Evolutionary conservation across 2,113 vertebrate species (phyloP), one percentile per base, ranked within the genome.

Genomic region (Ciconia maguari): DNA sequence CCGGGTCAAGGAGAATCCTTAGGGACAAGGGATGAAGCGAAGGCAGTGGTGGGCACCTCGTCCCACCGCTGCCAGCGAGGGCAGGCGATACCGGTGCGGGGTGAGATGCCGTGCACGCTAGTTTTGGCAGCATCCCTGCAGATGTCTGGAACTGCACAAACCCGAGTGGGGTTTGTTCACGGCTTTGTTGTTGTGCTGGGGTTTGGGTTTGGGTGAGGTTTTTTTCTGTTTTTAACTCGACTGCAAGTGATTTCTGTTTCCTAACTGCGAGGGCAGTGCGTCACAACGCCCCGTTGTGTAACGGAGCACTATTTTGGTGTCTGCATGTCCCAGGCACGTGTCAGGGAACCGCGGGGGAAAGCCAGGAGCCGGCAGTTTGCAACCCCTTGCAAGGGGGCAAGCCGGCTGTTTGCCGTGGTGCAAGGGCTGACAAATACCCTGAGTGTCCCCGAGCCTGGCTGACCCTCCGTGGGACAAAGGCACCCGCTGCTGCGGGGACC

Each of bases 81-180:
- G 68, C 11, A 6, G 60, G 68, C 0, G 24, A 16, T 4, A 38
- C 10, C 8, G 2, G 12, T 1, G 16, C 3, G 6, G 36, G 44
- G 10, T 0, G 10, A 2, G 41, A 26, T 2, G 16, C 42, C 6
- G 0, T 13, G 2, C 27, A 1, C 10, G 2, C 6, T 1, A 69
- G 0, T 3, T 9, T 52, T 5, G 64, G 85, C 54, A 36, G 15
- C 25, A 1, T n/a, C 69, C 74, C 41, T 8, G 0, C 34, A 69
- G 9, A 4, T 9, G 6, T 4, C 14, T 2, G 71, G n/a, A 44
- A 12, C 41, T 1, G 3, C 44, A 4, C 18, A 4, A 29, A 8
- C 29, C 48, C 16, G 0, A 10, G 44, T 5, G 0, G 69, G 41
- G 11, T 27, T 61, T 19, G 29, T 36, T 54, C 58, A 0, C 0